Evolutionary conservation across 2,888 invertebrate species (phyloP).

Genomic region (Mythimna albipuncta): DNA sequence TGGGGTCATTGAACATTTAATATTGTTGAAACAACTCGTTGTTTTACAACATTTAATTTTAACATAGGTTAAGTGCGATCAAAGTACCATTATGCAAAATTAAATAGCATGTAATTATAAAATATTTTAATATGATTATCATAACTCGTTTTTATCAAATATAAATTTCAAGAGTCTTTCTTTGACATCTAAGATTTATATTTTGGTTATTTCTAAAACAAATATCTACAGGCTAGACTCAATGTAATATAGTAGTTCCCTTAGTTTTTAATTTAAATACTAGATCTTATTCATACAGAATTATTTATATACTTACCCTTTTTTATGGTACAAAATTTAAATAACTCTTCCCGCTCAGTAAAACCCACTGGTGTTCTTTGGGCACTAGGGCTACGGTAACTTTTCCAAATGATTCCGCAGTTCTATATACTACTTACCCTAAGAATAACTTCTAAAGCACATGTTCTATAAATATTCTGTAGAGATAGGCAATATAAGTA

Average conservation of each 20-base stretch:
- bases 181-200: background rate
- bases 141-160: background rate
- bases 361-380: too few species aligned
- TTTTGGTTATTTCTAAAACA: too few species aligned
- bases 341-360: background rate
- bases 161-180: conserved; percentile 1
- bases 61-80: background rate
- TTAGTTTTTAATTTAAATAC: too few species aligned
- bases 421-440: too few species aligned
- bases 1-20: conserved; percentile 57
- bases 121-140: background rate
- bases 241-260: too few species aligned
- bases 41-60: conserved; percentile 14
- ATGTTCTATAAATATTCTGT: background rate
- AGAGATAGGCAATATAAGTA: background rate
- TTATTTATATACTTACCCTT: background rate
- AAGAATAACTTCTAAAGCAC: background rate
- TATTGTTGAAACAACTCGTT: conserved; percentile 16
- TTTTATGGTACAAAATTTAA: background rate
- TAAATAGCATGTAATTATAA: conserved; percentile 11
- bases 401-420: too few species aligned
- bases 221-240: too few species aligned
- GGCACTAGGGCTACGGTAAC: too few species aligned
- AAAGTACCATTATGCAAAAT: conserved; percentile 10
- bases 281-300: background rate